These are phyloP conservation scores for Semaprochilodus insignis DNA, from an alignment of 2,797 vertebrate species.

Conservation along the genomic window DNA sequence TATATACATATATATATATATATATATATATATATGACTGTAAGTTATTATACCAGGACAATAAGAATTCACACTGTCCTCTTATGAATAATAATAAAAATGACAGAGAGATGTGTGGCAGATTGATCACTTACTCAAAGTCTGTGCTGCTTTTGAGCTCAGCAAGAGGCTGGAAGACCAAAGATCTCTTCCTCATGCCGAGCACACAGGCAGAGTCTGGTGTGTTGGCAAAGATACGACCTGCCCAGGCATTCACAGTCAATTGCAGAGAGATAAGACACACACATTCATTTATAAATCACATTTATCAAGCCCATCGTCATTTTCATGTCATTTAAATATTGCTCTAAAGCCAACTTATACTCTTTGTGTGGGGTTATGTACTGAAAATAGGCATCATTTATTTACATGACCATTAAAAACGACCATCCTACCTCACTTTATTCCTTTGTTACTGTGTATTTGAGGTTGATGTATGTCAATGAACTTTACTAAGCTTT, in stretches of 20 bases:
- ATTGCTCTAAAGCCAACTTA: too few species aligned
- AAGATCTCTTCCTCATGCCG: slow-evolving; percentile 90
- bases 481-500: too few species aligned
- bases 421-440: too few species aligned
- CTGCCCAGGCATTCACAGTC: slow-evolving; percentile 66
- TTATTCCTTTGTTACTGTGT: too few species aligned
- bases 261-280: slow-evolving; percentile 2
- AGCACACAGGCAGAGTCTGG: slow-evolving; percentile 90
- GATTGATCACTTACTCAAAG: slow-evolving; percentile 48
- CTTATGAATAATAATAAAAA: not conserved
- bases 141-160: slow-evolving; percentile 78
- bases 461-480: too few species aligned
- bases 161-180: slow-evolving; percentile 87
- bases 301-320: not conserved
- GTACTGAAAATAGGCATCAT: too few species aligned
- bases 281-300: not conserved
- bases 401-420: too few species aligned
- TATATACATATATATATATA: too few species aligned
- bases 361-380: too few species aligned
- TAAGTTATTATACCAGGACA: not conserved
- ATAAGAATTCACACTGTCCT: not conserved
- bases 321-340: not conserved
- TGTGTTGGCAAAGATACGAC: slow-evolving; percentile 92
- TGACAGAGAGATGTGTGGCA: not conserved
- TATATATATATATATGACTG: too few species aligned